Percentiles rank a stretch among this genome's conserved stretches.
These are phyloP conservation scores for Pelobates cultripes DNA, from an alignment of 2,797 vertebrate genomes.

Conservation along the genomic window DNA sequence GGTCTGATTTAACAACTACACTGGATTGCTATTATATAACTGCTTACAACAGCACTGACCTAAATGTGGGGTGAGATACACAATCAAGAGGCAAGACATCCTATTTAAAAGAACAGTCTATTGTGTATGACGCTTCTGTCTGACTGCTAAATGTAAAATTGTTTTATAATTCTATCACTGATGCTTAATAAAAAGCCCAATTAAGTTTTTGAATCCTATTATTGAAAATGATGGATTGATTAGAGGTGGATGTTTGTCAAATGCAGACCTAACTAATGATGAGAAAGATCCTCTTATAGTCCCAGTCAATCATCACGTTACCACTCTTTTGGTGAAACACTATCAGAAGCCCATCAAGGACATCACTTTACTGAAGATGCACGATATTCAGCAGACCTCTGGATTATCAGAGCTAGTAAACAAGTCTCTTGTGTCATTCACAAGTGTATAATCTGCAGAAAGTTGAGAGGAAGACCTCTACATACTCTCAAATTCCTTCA, in stretches of 20 bases:
- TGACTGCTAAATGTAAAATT: no score
- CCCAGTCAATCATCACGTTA: not conserved
- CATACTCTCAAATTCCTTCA: no score
- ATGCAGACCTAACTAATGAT: not conserved
- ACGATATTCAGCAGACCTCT: not conserved
- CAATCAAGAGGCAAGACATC: no score
- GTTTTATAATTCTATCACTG: no score
- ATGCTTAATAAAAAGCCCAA: not conserved
- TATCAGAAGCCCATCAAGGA: not conserved
- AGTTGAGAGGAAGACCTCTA: slow-evolving; percentile 6
- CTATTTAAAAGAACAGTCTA: no score
- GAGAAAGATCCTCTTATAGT: slow-evolving; percentile 1
- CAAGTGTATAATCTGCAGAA: slow-evolving; percentile 13
- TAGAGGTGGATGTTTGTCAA: slow-evolving; percentile 1
- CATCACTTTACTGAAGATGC: slow-evolving; percentile 1
- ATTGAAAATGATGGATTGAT: not conserved
- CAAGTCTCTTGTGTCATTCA: not conserved
- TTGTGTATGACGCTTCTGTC: no score
- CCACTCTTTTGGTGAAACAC: not conserved
- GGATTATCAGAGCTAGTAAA: slow-evolving; percentile 3
- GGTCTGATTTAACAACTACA: no score
- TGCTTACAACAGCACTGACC: no score
- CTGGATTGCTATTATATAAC: no score
- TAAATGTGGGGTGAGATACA: no score
- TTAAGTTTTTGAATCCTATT: slow-evolving; percentile 2